Evolutionary conservation across 2,888 invertebrate genomes (phyloP).

Genomic region (Ptychoptera albimana): DNA sequence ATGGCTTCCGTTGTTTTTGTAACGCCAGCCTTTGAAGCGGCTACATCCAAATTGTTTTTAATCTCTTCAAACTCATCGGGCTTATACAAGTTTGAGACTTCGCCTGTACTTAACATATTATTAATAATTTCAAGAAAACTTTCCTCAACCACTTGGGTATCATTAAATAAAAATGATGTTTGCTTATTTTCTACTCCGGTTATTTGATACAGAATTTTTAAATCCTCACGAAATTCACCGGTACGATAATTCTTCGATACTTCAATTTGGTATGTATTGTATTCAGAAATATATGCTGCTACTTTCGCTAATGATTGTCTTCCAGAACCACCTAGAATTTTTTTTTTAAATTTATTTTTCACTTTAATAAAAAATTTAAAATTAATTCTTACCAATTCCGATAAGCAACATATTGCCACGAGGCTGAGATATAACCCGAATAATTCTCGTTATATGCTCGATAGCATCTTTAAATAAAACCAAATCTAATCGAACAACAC

Average conservation of each 20-base stretch:
- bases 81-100: slow-evolving; percentile 76
- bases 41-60: slow-evolving; percentile 19
- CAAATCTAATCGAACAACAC: slow-evolving; percentile 62
- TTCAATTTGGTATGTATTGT: slow-evolving; percentile 59
- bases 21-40: slow-evolving; percentile 25
- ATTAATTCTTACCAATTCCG: slow-evolving; percentile 41
- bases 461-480: slow-evolving; percentile 78
- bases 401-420: slow-evolving; percentile 71
- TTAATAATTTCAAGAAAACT: slow-evolving; percentile 78
- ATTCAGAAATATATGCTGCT: slow-evolving; percentile 66
- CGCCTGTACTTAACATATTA: slow-evolving; percentile 75
- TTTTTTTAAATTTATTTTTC: no score
- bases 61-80: slow-evolving; percentile 72
- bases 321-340: slow-evolving; percentile 53
- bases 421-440: slow-evolving; percentile 69
- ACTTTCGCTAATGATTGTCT: slow-evolving; percentile 64
- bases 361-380: no score
- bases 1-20: slow-evolving; percentile 49
- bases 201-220: slow-evolving; percentile 54
- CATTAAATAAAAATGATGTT: slow-evolving; percentile 70
- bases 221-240: slow-evolving; percentile 64
- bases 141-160: slow-evolving; percentile 72
- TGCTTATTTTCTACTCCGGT: slow-evolving; percentile 61
- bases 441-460: slow-evolving; percentile 68
- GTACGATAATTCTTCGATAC: slow-evolving; percentile 63